Evolutionary conservation across 2,888 invertebrate genomes (phyloP), one percentile per base, ranked within the genome.

Genomic region (Pemphredon lugubris): DNA sequence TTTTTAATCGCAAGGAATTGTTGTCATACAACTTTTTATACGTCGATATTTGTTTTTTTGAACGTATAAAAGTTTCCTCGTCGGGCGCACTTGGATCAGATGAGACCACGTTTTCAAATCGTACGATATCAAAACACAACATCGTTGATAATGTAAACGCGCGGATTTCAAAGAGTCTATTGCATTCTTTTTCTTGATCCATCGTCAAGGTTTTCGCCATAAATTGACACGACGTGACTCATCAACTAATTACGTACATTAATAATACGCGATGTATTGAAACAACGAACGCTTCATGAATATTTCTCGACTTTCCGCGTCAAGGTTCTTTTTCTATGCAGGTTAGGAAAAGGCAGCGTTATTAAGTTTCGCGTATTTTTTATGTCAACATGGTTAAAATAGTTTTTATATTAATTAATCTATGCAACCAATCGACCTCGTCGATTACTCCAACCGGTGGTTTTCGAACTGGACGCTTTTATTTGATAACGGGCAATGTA

Each of bases 271-370:
- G 14, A 16, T 48, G 14, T 30, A 30, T 48, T 26, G 30, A 48
- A 60, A 45, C 48, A 68, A 65, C 66, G 53, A 68, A 57, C 57
- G 54, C 60, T 55, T 71, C 58, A 71, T 61, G 71, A 71, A 71
- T 68, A 61, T 55, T 57, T 57, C 59, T 32, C 59, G 30, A 37
- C 59, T 67, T 60, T 11, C 26, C 39, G 11, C 26, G 21, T 30
- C 60, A 51, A 71, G 60, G 60, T 23, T 39, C 11, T 44, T 1
- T 51, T 2, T 7, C n/a, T n/a, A n/a, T n/a, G n/a, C 9, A 9
- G 34, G 4, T 34, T 3, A 34, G 1, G n/a, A n/a, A 34, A 34
- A 34, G n/a, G n/a, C 9, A 9, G 34, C 1, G 34, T 34, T 34
- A 34, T 34, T 34, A 9, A n/a, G 9, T 3, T 34, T n/a, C 34